Conservation (phyloP, 37 sponge, comb jelly and placozoan genomes). For the Chondrosia reniformis region DNA sequence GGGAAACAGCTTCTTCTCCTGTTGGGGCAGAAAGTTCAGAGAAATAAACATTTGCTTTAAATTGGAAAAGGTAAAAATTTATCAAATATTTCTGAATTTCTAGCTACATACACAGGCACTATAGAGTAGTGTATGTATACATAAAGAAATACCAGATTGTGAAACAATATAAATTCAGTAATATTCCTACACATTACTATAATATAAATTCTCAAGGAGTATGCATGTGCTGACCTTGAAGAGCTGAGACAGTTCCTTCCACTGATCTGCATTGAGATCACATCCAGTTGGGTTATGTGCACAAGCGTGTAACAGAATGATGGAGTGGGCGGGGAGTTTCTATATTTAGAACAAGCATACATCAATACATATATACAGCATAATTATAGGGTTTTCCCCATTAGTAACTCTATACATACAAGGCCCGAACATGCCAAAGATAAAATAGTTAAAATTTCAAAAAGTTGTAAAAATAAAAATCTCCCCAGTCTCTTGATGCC, state of each 20-base stretch:
- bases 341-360: not conserved
- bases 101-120: not conserved
- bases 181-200: slow-evolving; percentile 4
- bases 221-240: slow-evolving; percentile 36
- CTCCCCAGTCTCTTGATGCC: too few relatives aligned
- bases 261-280: slow-evolving; percentile 85
- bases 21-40: not conserved
- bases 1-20: slow-evolving; percentile 71
- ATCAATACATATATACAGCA: too few relatives aligned
- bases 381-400: too few relatives aligned
- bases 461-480: too few relatives aligned
- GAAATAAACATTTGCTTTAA: not conserved
- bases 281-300: slow-evolving; percentile 98
- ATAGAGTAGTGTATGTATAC: not conserved
- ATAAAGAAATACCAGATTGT: not conserved
- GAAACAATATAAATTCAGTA: not conserved
- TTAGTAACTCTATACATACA: too few relatives aligned
- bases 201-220: too few relatives aligned
- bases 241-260: slow-evolving; percentile 86
- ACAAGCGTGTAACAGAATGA: slow-evolving; percentile 89
- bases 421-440: too few relatives aligned
- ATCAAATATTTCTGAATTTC: too few relatives aligned
- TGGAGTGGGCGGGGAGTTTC: slow-evolving; percentile 70
- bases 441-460: too few relatives aligned
- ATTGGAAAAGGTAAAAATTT: not conserved